Evolutionary conservation across 2,113 vertebrate genomes (phyloP).

Genomic region (Pitta sordida): DNA sequence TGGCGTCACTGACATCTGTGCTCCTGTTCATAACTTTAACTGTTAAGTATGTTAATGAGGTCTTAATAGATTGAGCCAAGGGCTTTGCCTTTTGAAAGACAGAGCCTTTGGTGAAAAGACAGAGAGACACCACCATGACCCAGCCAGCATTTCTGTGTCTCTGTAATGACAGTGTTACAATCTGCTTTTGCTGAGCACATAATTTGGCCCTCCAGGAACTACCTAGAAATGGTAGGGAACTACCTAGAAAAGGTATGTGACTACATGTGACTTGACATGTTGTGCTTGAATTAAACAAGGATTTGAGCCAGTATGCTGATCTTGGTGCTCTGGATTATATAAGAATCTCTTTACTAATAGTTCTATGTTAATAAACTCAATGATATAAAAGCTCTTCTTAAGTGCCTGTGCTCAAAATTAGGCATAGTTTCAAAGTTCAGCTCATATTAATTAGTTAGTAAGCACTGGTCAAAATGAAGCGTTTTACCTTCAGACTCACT

Average conservation of each 20-base stretch:
- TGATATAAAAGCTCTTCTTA: neutral
- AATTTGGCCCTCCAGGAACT: neutral
- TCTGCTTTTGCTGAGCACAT: neutral
- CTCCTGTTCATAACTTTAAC: neutral
- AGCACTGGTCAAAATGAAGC: neutral
- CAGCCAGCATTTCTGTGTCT: neutral
- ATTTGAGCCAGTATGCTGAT: neutral
- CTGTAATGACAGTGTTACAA: neutral
- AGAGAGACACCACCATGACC: neutral
- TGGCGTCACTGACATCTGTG: neutral
- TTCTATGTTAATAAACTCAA: neutral
- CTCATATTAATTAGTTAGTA: neutral
- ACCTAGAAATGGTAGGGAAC: neutral
- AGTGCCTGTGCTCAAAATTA: neutral
- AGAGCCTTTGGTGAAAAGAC: neutral
- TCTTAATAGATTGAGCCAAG: neutral
- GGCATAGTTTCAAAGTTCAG: neutral
- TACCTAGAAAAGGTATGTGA: neutral
- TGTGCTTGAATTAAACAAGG: neutral
- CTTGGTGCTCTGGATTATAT: neutral
- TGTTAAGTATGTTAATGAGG: neutral
- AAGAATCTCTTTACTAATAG: neutral
- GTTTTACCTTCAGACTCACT: neutral
- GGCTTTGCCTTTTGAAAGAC: neutral
- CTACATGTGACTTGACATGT: neutral